A percentile compares a stretch with the other conserved stretches of the same genome.
Evolutionary conservation across 1,140 invertebrate genomes (phyloP).

Genomic region (Octopus sinensis): DNA sequence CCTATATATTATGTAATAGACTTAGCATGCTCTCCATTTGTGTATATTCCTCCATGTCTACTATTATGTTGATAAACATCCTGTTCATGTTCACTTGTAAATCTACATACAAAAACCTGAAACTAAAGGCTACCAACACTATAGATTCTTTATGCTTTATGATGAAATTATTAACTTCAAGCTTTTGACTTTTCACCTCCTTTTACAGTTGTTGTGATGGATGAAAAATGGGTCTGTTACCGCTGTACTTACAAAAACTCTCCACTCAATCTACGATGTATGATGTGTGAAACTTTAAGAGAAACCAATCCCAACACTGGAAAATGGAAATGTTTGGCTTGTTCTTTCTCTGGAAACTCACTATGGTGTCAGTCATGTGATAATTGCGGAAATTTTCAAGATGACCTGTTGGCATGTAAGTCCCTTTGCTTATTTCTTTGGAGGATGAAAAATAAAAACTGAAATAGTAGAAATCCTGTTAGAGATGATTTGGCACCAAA

Average conservation of each 20-base stretch:
- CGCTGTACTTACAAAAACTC: constrained; percentile 36
- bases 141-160: too few species aligned
- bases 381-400: constrained; percentile 24
- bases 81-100: too few species aligned
- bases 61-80: too few species aligned
- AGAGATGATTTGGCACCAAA: background rate
- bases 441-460: background rate
- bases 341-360: constrained; percentile 44
- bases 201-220: background rate
- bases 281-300: constrained; percentile 39
- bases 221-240: constrained; percentile 32
- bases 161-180: too few species aligned
- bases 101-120: too few species aligned
- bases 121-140: too few species aligned
- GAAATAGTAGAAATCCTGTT: background rate
- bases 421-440: constrained; percentile 10
- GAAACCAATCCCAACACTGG: constrained; percentile 37
- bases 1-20: too few species aligned
- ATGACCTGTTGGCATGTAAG: background rate
- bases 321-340: constrained; percentile 44
- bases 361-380: constrained; percentile 33
- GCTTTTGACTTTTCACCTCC: background rate
- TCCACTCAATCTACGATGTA: constrained; percentile 22
- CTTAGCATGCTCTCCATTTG: too few species aligned
- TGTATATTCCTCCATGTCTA: too few species aligned